These are phyloP conservation scores for Cinclus cinclus DNA, from an alignment of 2,113 vertebrate genomes.

Conservation along the genomic window DNA sequence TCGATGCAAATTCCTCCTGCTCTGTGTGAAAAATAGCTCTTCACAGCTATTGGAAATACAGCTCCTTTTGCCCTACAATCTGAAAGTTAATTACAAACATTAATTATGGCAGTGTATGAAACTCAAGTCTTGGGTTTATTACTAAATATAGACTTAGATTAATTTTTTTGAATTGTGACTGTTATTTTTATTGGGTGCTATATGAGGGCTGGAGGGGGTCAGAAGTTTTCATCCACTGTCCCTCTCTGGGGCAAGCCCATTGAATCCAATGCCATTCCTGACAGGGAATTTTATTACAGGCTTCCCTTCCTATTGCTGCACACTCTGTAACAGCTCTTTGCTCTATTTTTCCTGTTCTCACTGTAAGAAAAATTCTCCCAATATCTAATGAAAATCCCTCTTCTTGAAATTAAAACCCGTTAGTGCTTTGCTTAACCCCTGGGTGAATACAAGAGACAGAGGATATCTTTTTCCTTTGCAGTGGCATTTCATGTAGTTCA, in stretches of 20 bases:
- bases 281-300: not conserved
- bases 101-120: not conserved
- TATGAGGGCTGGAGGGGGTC: not conserved
- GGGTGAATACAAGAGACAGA: not conserved
- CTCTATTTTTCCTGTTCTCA: not conserved
- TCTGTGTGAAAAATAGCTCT: not conserved
- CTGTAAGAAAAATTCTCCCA: not conserved
- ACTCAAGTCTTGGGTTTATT: not conserved
- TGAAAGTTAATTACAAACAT: not conserved
- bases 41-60: not conserved
- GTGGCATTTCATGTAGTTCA: not conserved
- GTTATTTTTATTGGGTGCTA: not conserved
- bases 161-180: not conserved
- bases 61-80: not conserved
- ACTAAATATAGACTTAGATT: not conserved
- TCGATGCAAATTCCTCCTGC: not conserved
- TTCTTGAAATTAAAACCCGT: not conserved
- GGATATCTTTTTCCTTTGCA: not conserved
- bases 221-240: not conserved
- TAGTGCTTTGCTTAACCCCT: not conserved
- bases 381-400: not conserved
- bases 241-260: not conserved
- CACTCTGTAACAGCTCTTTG: not conserved
- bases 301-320: not conserved
- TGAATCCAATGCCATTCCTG: accelerated